phyloP scores from a whole-genome alignment of 1,140 invertebrate genomes.

The Gryllus bimaculatus region DNA sequence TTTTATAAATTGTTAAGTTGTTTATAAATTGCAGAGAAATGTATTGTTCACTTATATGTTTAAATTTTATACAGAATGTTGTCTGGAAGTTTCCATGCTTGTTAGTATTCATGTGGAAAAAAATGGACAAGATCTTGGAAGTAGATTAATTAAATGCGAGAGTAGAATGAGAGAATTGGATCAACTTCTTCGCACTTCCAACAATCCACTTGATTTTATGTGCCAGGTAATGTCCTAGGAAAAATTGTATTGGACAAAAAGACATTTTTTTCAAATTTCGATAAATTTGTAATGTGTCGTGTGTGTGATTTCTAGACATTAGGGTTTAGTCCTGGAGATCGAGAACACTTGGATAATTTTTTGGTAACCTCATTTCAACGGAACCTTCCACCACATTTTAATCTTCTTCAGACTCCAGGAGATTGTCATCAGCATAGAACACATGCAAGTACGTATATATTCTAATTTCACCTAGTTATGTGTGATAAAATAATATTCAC shows the following conservation, averaged over 20 bases:
- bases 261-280: not conserved
- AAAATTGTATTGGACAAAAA: too few relatives aligned
- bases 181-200: conserved; percentile 61
- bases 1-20: conserved; percentile 13
- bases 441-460: conserved; percentile 34
- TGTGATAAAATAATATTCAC: not conserved
- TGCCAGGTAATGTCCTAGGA: conserved; percentile 50
- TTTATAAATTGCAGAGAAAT: not conserved
- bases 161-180: conserved; percentile 71
- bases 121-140: conserved; percentile 64
- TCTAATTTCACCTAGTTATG: not conserved
- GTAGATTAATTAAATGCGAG: conserved; percentile 74
- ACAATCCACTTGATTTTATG: conserved; percentile 77
- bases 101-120: conserved; percentile 67
- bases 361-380: conserved; percentile 68
- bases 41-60: conserved; percentile 41
- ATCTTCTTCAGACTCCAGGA: conserved; percentile 47
- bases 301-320: conserved; percentile 46
- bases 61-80: conserved; percentile 13
- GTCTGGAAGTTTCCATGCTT: conserved; percentile 70
- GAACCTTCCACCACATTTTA: conserved; percentile 70
- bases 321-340: conserved; percentile 62
- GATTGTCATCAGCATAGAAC: conserved; percentile 30
- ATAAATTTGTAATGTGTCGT: not conserved
- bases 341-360: conserved; percentile 69